Evolutionary conservation across 2,113 vertebrate species (phyloP).

Genomic region (Cebus imitator): DNA sequence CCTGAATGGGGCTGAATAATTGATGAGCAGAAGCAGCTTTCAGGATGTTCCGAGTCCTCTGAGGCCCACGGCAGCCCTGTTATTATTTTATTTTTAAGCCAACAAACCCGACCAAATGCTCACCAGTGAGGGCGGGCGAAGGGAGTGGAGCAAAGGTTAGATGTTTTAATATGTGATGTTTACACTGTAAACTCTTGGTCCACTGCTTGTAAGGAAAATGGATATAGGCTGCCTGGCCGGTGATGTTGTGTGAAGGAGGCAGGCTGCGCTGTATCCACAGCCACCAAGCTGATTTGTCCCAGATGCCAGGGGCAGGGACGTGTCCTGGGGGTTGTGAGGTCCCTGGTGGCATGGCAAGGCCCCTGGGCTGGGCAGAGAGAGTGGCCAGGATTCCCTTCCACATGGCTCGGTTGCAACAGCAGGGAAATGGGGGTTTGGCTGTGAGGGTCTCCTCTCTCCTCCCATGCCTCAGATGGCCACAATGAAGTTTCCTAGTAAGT

Average conservation of each 20-base stretch:
- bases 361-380: neutral
- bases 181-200: conserved; percentile 81
- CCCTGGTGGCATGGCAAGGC: rapidly evolving
- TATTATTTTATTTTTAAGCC: conserved; percentile 82
- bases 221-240: conserved; percentile 52
- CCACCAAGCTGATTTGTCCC: neutral
- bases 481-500: neutral
- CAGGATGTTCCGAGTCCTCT: conserved; percentile 81
- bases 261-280: neutral
- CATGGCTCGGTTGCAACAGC: too few relatives aligned
- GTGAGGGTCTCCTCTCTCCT: neutral
- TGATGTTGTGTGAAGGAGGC: neutral
- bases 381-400: neutral
- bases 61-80: conserved; percentile 74
- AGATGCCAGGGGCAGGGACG: neutral
- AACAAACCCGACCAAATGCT: conserved; percentile 80
- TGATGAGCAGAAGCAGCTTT: conserved; percentile 86
- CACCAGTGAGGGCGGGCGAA: conserved; percentile 70
- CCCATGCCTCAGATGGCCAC: neutral
- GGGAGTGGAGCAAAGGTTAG: conserved; percentile 82
- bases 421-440: too few relatives aligned
- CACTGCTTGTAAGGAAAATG: conserved; percentile 78
- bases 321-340: neutral
- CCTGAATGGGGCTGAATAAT: conserved; percentile 89
- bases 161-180: conserved; percentile 84